Evolutionary conservation across 2,888 invertebrate genomes (phyloP), one percentile per base, ranked within the genome.

Genomic region (Lacanobia oleracea): DNA sequence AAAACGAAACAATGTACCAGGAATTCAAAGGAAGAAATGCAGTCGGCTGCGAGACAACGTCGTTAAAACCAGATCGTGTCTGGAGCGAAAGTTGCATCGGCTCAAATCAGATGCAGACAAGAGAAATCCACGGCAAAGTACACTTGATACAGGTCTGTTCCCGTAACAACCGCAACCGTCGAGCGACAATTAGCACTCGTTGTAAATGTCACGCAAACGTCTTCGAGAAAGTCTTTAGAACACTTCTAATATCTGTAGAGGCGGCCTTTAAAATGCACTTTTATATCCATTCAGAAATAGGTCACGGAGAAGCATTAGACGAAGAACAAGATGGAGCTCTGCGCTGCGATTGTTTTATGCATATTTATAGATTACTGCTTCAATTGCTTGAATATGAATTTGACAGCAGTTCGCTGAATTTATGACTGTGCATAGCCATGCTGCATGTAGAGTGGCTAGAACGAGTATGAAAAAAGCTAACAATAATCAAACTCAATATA

Each of bases 151-250:
- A 86, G 88, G 90, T 84, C 89, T 86, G 83, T 88, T 86, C 87
- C 89, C 87, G 89, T 92, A 91, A 93, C 92, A 90, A 90, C 90
- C 90, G 90, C 89, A 88, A 84, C 85, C 86, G 84, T 81, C 83
- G 86, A 88, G 83, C 87, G 88, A 92, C 92, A 91, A 94, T 94
- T 95, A 94, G 94, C 94, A 89, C 89, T 88, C 84, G 90, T 88
- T 88, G 91, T 83, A 90, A 92, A 94, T 94, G 94, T 94, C 95
- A 95, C 95, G 95, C 91, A 91, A 90, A 86, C 87, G 85, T 80
- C 77, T 80, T 69, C 77, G 62, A 77, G 81, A 83, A 84, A 79
- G 77, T 79, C 76, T 70, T 67, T 65, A 76, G 81, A 75, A 70
- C 76, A 81, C 73, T 83, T 77, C 79, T 84, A 79, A 79, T 77